phyloP scores from a whole-genome alignment of 1,140 invertebrate species.

The Hypsibius dujardini region DNA sequence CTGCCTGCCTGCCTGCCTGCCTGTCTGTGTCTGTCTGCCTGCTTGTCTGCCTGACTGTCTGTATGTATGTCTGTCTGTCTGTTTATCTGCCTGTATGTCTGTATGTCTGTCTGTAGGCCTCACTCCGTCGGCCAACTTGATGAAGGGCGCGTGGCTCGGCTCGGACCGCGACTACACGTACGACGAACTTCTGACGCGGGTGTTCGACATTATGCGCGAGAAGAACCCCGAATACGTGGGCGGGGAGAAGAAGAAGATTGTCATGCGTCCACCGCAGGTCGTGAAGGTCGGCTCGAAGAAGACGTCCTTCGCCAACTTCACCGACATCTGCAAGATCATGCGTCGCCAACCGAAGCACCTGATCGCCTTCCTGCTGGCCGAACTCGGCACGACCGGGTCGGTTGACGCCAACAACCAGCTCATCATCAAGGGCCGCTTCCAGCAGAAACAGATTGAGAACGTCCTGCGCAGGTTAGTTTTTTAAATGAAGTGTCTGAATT shows the following conservation, averaged over 20 bases:
- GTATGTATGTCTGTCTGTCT: too few relatives aligned
- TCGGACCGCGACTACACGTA: constrained; percentile 70
- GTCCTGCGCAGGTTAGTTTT: constrained; percentile 49
- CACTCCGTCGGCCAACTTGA: background rate
- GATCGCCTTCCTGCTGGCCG: constrained; percentile 86
- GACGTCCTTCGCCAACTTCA: constrained; percentile 96
- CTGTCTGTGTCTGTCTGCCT: too few relatives aligned
- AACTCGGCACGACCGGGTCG: constrained; percentile 74
- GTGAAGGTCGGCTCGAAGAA: constrained; percentile 96
- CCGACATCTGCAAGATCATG: constrained; percentile 69
- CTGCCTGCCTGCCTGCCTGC: too few relatives aligned
- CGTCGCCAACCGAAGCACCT: constrained; percentile 96
- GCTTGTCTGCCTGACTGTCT: too few relatives aligned
- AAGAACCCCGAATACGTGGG: constrained; percentile 98
- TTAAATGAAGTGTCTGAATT: too few relatives aligned
- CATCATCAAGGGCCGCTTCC: constrained; percentile 96
- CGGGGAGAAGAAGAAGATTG: constrained; percentile 94
- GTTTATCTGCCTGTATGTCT: too few relatives aligned
- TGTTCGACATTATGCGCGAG: constrained; percentile 95
- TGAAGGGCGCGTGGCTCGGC: constrained; percentile 24
- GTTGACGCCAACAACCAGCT: constrained; percentile 73
- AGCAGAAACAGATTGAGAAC: constrained; percentile 99
- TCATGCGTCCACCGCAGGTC: constrained; percentile 96
- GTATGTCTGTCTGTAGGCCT: constrained; percentile 20
- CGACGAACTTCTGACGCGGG: constrained; percentile 83